Conservation (phyloP, 1,140 invertebrate genomes). For the Macrosteles quadrilineatus region DNA sequence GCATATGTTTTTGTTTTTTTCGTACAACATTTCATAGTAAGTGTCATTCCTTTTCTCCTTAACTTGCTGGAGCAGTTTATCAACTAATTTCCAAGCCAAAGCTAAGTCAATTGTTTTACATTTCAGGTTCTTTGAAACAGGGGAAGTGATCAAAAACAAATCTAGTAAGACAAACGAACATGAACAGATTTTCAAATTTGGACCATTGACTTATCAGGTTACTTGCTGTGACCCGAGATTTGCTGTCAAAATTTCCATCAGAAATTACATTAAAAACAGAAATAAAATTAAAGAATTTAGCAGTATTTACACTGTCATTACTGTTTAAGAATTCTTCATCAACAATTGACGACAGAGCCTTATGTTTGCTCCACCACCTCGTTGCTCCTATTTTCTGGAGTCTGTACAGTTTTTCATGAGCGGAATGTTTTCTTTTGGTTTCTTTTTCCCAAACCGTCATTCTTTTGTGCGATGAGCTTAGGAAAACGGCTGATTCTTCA, state of each 20-base stretch:
- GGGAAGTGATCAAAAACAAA: conserved; percentile 23
- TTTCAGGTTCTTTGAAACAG: conserved; percentile 12
- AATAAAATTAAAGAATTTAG: conserved; percentile 31
- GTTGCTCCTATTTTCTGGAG: conserved; percentile 36
- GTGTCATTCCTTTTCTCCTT: conserved; percentile 2
- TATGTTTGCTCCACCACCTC: conserved; percentile 37
- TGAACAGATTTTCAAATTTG: conserved; percentile 36
- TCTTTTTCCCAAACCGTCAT: conserved; percentile 34
- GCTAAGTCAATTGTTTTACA: conserved; percentile 1
- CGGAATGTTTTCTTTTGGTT: conserved; percentile 25
- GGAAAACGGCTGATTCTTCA: conserved; percentile 35
- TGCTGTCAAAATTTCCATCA: conserved; percentile 33
- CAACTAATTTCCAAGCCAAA: neutral
- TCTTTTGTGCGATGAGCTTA: conserved; percentile 30
- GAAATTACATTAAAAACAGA: conserved; percentile 30
- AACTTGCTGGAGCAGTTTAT: conserved; percentile 2
- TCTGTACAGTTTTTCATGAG: conserved; percentile 26
- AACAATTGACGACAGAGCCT: conserved; percentile 30
- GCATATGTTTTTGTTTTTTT: conserved; percentile 12
- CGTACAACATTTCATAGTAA: conserved; percentile 7
- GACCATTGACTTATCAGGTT: conserved; percentile 33
- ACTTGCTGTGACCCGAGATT: conserved; percentile 21
- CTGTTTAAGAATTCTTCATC: conserved; percentile 7
- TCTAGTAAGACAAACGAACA: conserved; percentile 32
- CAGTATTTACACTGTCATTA: conserved; percentile 14